Base-by-base conservation (phyloP, 37 sponge, comb jelly and placozoan genomes). In the Mnemiopsis leidyi region DNA sequence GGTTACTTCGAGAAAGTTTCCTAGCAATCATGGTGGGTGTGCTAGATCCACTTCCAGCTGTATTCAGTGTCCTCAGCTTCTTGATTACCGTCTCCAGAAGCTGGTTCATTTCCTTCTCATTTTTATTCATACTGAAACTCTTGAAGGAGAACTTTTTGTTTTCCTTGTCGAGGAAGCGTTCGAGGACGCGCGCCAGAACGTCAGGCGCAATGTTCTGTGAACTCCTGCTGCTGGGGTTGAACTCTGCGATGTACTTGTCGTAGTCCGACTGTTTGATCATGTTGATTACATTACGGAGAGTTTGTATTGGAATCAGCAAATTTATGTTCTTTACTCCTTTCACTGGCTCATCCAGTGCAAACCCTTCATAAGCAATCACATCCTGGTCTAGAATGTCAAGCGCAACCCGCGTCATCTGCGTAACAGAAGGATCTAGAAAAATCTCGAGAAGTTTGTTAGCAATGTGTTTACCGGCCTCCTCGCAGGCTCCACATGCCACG, bases 41-140 rank as follows among this genome's bases (percentile, higher is more conserved):
- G 61, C 90, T 85, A 1, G 61, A 40, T 1, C 90, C 90, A 3
- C n/a, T 37, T 18, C 61, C 61, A 0, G 48, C 32, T 16, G 40
- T 38, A 18, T 85, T 37, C n/a, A 85, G 61, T 9, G 90, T 40
- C 24, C 90, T 38, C 30, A 85, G 35, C 48, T 85, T 85, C 61
- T 33, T 85, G 2, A 85, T 85, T 13, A 85, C 90, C 2, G 90
- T 28, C 61, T 85, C 90, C 90, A 85, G 36, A 39, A 85, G 36
- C 90, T 85, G 90, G n/a, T 38, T 85, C 90, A 85, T 85, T 25
- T 85, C 90, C 61, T 85, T 85, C 24, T 85, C 90, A 40, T 85
- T 85, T 61, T 33, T 38, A 39, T 85, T 85, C 90, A 40, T 77
- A 34, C 79, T 85, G 29, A 85, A 85, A n/a, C 23, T 40, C 61